Base-by-base conservation (phyloP, 2,113 vertebrate species). In the Dicerorhinus sumatrensis region DNA sequence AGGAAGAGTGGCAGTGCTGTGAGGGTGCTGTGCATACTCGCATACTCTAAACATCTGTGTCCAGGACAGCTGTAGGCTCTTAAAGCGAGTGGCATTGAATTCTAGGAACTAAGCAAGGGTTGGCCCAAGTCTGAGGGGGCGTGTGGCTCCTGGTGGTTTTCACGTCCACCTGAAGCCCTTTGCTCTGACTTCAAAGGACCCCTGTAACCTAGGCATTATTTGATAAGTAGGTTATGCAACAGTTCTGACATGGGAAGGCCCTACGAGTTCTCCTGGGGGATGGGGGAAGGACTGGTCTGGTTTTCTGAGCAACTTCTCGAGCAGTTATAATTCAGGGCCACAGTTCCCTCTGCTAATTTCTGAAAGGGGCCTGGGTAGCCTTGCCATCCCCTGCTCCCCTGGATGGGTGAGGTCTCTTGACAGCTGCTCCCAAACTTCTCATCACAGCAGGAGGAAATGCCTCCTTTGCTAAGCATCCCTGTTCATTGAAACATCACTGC, bases 241-340 rank as follows among this genome's bases (percentile, higher is more conserved):
- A 92, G 56, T 58, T 93, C 89, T 92, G 75, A 80, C 60, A 2
- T 27, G 46, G 48, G 79, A 96, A 65, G 81, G 54, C 58, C 36
- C 12, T 36, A 2, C 58, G 18, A 89, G 29, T 82, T 76, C 42
- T 80, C n/a, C 80, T 79, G 23, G 76, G 33, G 17, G 9, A 17
- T 33, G 6, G 72, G 51, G 27, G 23, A 39, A 54, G 33, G 31
- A 51, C 25, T 48, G 73, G 12, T 48, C 75, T 73, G 33, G 60
- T 60, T n/a, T 54, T 97, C 70, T 62, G 60, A 86, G 79, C 23
- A 96, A 75, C 58, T 96, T 94, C 91, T 96, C 72, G 39, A 97
- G 72, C 80, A 76, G 3, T 85, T 92, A 51, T 23, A 63, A 31
- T 85, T 90, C 42, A 79, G 11, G 54, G 90, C 33, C 60, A 63